Evolutionary conservation across 2,797 vertebrate genomes (phyloP), one percentile per base, ranked within the genome.

Genomic region (Falco berigora): DNA sequence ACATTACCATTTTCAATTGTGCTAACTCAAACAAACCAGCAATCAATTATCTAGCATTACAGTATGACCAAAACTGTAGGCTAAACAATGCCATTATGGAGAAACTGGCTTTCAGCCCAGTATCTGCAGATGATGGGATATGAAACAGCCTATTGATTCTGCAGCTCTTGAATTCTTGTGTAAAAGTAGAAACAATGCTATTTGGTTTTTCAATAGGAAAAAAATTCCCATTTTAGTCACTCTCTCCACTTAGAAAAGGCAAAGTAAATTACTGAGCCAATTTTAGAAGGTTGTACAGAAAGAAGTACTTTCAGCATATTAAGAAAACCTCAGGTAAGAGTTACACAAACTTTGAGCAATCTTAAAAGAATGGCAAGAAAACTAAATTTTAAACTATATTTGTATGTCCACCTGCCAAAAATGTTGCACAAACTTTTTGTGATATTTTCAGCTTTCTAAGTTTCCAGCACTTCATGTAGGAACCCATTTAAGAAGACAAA

Each of bases 71-170:
- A 94, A 95, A 94, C 90, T 82, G 56, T 86, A 84, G 79, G 91
- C 86, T 92, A 92, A 95, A 95, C 91, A 96, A 97, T 94, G 85
- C 62, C 50, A 73, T 94, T 9, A 0, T 81, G 82, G 88, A 88
- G 92, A 96, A 97, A 92, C 90, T 97, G 96, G 95, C 94, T 94
- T 92, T 90, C 69, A 73, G 91, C 96, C 95, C 96, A 94, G 96
- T 96, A 96, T 95, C 96, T 97, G 73, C 58, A 95, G 91, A 1
- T 91, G 73, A 78, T 95, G 79, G 91, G 76, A 78, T 92, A 55
- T 47, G 91, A 90, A 97, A 81, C 66, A 91, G 82, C 76, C 94
- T 97, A 93, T 96, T 96, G 96, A 96, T 92, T 97, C 81, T 91
- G 63, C 47, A 89, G 56, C 64, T 73, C 81, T 91, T 3, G 3